Conservation (phyloP, 2,797 vertebrate species). For the Champsocephalus esox region DNA sequence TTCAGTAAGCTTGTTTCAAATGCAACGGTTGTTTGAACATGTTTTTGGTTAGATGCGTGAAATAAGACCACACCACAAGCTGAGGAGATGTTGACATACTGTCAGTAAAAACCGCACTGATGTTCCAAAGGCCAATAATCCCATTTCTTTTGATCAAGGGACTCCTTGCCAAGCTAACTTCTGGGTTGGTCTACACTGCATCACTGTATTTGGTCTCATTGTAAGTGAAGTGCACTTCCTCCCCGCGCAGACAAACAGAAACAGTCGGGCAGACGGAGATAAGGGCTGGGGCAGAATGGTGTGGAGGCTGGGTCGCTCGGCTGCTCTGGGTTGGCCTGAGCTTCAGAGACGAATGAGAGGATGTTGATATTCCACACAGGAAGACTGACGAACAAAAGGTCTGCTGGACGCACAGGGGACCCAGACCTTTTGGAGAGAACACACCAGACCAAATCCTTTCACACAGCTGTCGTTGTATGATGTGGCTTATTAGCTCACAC, state of each 20-base stretch:
- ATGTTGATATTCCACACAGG: conserved; percentile 76
- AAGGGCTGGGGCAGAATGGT: neutral
- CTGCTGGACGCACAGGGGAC: conserved; percentile 33
- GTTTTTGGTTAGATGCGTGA: too few species aligned
- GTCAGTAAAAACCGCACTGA: too few species aligned
- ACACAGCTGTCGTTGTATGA: too few species aligned
- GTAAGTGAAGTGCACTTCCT: neutral
- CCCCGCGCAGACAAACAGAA: neutral
- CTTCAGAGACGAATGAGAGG: conserved; percentile 53
- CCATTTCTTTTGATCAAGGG: too few species aligned
- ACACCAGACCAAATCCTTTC: neutral
- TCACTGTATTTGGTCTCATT: too few species aligned
- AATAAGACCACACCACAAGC: too few species aligned
- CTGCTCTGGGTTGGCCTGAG: conserved; percentile 20
- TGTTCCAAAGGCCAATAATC: too few species aligned
- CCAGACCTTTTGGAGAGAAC: conserved; percentile 9
- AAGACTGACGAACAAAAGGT: conserved; percentile 71
- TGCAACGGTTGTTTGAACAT: too few species aligned
- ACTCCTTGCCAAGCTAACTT: too few species aligned
- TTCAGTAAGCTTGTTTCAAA: too few species aligned
- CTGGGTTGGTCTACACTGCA: too few species aligned
- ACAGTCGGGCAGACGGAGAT: neutral
- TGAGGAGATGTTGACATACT: too few species aligned
- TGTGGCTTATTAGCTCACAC: neutral
- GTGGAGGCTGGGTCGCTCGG: neutral